Evolutionary conservation across 1,140 invertebrate species (phyloP).

Genomic region (Leptonema lineaticorne): DNA sequence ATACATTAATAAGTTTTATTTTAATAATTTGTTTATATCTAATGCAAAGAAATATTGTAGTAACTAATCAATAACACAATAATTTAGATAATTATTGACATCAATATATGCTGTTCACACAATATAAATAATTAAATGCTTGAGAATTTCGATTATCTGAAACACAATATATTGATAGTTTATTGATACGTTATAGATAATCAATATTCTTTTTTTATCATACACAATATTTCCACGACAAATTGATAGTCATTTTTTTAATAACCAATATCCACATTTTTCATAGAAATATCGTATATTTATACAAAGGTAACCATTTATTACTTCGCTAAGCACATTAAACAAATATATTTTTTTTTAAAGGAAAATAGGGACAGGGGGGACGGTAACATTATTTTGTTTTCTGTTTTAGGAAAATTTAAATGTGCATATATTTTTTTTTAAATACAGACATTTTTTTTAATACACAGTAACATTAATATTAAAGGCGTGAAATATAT

Average conservation of each 20-base stretch:
- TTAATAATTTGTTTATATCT: constrained; percentile 23
- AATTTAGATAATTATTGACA: constrained; percentile 2
- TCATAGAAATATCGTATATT: background rate
- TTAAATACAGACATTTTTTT: background rate
- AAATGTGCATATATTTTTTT: constrained; percentile 17
- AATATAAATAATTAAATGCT: background rate
- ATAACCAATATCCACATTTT: background rate
- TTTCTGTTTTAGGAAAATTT: constrained; percentile 12
- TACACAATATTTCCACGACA: background rate
- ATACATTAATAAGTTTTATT: constrained; percentile 30
- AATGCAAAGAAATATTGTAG: constrained; percentile 11
- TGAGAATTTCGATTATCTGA: constrained; percentile 1
- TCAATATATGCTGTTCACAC: background rate
- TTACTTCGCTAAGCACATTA: constrained; percentile 5
- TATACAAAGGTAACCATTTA: constrained; percentile 17
- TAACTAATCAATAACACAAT: background rate
- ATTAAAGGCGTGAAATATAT: background rate
- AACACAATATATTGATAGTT: background rate
- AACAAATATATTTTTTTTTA: constrained; percentile 27
- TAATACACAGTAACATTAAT: background rate
- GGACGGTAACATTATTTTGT: constrained; percentile 38
- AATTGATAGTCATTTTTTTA: background rate
- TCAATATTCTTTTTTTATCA: background rate
- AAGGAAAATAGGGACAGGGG: no score
- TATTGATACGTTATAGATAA: background rate